Evolutionary conservation across 1,140 invertebrate species (phyloP), one percentile per base, ranked within the genome.

Genomic region (Pachypsylla venusta): DNA sequence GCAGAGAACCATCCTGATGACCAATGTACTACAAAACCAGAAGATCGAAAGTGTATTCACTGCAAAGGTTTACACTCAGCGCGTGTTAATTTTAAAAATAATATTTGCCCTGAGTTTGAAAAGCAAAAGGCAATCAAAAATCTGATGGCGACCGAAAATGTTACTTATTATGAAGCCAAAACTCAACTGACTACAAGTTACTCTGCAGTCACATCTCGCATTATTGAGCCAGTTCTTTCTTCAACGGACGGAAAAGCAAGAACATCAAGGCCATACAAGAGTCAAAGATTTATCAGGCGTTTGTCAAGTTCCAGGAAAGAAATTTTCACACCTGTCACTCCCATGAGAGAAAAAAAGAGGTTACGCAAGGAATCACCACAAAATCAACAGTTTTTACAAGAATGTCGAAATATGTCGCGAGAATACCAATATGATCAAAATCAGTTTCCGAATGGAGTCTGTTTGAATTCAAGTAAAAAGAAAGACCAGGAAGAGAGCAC

Each of bases 111-210:
- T 7, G 42, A 48, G 16, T n/a, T 48, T 48, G 42, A 48, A 48
- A 48, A 48, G 22, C 42, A 48, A 48, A 48, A 48, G 22, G 16
- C 42, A 5, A 48, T 48, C n/a, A 48, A 48, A 48, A 48, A 48
- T 48, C 22, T 48, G 22, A 48, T 48, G 42, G 42, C n/a, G 4
- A 48, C 7, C 4, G 42, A 48, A 22, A 48, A 48, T 19, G 22
- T 48, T 48, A 48, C 42, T 22, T 48, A 19, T 48, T 48, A 19
- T 48, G 42, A 48, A n/a, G 42, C 42, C 16, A 48, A 48, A 48
- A 48, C 42, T 19, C 5, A 48, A 48, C 16, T 48, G 4, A 3
- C 42, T 5, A 5, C 42, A 5, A 48, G 16, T n/a, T 48, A 48
- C 42, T 48, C 42, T 19, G 16, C 7, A 4, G 5, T n/a, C 7